These are phyloP conservation scores for Clostera curtula DNA, from an alignment of 2,888 invertebrate genomes.

Conservation along the genomic window DNA sequence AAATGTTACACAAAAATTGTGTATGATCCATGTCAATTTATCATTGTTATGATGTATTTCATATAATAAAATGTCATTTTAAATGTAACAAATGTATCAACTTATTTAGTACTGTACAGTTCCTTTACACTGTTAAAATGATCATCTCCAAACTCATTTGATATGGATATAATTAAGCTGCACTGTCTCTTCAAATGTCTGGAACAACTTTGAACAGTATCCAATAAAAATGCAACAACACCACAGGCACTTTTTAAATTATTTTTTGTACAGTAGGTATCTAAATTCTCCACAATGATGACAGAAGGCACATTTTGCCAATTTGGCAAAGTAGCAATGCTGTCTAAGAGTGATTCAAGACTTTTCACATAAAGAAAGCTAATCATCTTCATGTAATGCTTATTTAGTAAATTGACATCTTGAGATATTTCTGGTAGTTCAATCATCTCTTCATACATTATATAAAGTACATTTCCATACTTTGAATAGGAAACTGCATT, in stretches of 20 bases:
- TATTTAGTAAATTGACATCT: constrained; percentile 40
- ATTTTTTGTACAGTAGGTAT: constrained; percentile 38
- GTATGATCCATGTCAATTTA: too few species aligned
- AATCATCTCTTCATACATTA: constrained; percentile 48
- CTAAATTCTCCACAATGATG: constrained; percentile 55
- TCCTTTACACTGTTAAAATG: constrained; percentile 41
- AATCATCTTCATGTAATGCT: constrained; percentile 62
- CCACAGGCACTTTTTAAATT: constrained; percentile 52
- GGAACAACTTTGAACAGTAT: constrained; percentile 43
- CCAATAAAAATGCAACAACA: constrained; percentile 42
- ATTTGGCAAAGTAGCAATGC: constrained; percentile 42
- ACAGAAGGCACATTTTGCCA: constrained; percentile 56
- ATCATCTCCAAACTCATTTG: constrained; percentile 34
- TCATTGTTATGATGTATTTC: too few species aligned
- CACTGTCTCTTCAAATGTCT: constrained; percentile 27
- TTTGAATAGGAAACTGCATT: constrained; percentile 43
- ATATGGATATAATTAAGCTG: constrained; percentile 38
- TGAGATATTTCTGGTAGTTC: constrained; percentile 58
- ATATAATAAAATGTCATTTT: too few species aligned
- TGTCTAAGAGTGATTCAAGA: constrained; percentile 47
- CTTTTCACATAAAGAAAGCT: constrained; percentile 55
- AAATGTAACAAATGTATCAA: too few species aligned
- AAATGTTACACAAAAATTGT: too few species aligned
- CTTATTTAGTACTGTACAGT: constrained; percentile 26
- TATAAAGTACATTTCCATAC: constrained; percentile 56